Evolutionary conservation across 2,888 invertebrate species (phyloP), one percentile per base, ranked within the genome.

Genomic region (Augochlorella aurata): DNA sequence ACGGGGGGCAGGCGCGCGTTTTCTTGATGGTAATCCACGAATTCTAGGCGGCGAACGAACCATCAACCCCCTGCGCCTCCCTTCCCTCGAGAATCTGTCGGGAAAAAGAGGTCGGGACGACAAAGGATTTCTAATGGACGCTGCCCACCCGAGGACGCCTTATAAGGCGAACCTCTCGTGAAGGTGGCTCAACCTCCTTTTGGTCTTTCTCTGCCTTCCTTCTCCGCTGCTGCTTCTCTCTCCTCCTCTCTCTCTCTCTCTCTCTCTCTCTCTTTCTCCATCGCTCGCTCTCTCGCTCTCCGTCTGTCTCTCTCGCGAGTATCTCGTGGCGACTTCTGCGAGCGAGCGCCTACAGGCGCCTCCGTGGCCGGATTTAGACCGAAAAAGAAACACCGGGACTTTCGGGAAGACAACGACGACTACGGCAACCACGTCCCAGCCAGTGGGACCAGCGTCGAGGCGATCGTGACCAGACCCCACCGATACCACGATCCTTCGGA

Each of bases 51-150:
- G n/a, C 61, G 50, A 61, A 52, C 82, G 61, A 50, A 73, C 61
- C 67, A 24, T 24, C 67, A 65, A 65, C 76, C 45, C 66, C 67
- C 47, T 2, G 18, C 29, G 10, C 10, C 68, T 29, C 29, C 67
- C 24, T 83, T 66, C 83, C 47, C 38, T 5, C 21, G 82, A 76
- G 83, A 84, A 84, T 86, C 69, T 82, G 72, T 21, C 49, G 75
- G 82, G 81, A 87, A 86, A 83, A 89, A 85, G 83, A 87, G 81
- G 82, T 84, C 88, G 87, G 89, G 82, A 88, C 88, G 89, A 91
- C 92, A 92, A 92, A 92, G 91, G 90, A 85, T 87, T 90, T 91
- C 90, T 92, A 92, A 92, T 91, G 90, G 91, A 91, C 88, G 83
- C 82, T 85, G 90, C 88, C 82, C 89, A 86, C 89, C 89, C 85